phyloP scores from a whole-genome alignment of 2,113 vertebrate genomes.

The Microtus pennsylvanicus region DNA sequence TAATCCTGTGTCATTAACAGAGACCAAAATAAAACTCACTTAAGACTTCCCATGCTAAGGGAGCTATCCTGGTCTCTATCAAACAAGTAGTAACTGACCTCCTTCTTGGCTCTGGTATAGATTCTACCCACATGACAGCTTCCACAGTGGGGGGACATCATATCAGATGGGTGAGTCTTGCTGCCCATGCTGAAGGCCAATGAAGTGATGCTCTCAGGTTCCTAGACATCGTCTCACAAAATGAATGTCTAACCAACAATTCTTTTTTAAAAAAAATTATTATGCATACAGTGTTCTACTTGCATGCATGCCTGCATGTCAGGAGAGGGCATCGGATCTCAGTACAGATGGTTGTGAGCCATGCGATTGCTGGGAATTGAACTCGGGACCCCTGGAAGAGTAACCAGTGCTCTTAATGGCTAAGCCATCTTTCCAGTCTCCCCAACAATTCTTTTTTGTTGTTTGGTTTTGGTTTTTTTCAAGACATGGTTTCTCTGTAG shows the following conservation, averaged over 20 bases:
- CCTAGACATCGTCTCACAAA: conserved; percentile 1
- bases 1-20: conserved; percentile 27
- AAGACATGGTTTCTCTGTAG: too few relatives aligned
- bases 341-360: too few relatives aligned
- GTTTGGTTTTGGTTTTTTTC: too few relatives aligned
- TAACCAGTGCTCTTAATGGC: neutral
- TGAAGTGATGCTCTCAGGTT: neutral
- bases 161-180: neutral
- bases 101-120: neutral
- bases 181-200: neutral
- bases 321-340: too few relatives aligned
- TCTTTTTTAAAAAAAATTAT: too few relatives aligned
- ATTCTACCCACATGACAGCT: neutral
- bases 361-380: neutral
- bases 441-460: neutral
- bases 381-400: neutral
- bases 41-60: neutral
- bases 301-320: too few relatives aligned
- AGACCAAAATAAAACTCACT: neutral
- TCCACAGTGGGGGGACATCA: neutral
- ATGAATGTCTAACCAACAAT: neutral
- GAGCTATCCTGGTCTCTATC: neutral
- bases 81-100: neutral
- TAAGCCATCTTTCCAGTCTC: neutral
- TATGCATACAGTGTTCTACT: too few relatives aligned